A percentile compares a stretch with the other conserved stretches of the same genome.
These are phyloP conservation scores for Pachycephus smyrnensis DNA, from an alignment of 2,888 invertebrate genomes.

Conservation along the genomic window DNA sequence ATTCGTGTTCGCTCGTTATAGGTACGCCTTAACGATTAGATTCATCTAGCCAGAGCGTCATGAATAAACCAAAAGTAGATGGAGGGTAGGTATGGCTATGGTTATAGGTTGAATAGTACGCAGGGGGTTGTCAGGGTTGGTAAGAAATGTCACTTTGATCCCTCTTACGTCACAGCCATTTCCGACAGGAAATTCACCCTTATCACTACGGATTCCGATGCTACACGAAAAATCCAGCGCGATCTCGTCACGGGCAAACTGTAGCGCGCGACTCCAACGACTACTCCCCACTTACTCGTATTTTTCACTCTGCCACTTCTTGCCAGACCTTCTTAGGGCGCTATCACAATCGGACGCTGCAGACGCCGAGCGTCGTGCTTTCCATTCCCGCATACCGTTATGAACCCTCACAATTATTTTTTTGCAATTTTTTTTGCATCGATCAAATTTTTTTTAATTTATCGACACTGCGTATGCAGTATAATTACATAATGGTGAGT, in stretches of 20 bases:
- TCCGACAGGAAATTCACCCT: not conserved
- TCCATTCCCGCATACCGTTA: not conserved
- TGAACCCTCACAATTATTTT: not conserved
- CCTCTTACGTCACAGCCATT: conserved; percentile 13
- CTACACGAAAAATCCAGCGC: not conserved
- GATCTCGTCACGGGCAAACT: not conserved
- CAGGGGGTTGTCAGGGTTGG: conserved; percentile 5
- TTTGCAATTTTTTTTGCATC: not conserved
- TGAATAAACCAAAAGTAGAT: conserved; percentile 15
- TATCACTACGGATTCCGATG: not conserved
- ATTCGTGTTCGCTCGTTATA: not conserved
- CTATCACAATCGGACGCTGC: conserved; percentile 27
- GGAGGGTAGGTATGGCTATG: not conserved
- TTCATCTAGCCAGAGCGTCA: not conserved
- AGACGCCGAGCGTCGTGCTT: conserved; percentile 17
- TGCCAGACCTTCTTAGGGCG: conserved; percentile 16
- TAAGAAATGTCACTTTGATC: conserved; percentile 21
- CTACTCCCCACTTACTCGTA: not conserved
- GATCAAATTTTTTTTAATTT: not conserved
- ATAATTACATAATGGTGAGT: not conserved
- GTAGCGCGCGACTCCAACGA: not conserved
- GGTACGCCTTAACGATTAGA: not conserved
- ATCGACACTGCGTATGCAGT: not conserved
- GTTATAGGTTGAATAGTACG: conserved; percentile 10
- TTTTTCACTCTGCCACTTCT: conserved; percentile 29